Evolutionary conservation across 2,113 vertebrate species (phyloP), one percentile per base, ranked within the genome.

Genomic region (Zapornia atra): DNA sequence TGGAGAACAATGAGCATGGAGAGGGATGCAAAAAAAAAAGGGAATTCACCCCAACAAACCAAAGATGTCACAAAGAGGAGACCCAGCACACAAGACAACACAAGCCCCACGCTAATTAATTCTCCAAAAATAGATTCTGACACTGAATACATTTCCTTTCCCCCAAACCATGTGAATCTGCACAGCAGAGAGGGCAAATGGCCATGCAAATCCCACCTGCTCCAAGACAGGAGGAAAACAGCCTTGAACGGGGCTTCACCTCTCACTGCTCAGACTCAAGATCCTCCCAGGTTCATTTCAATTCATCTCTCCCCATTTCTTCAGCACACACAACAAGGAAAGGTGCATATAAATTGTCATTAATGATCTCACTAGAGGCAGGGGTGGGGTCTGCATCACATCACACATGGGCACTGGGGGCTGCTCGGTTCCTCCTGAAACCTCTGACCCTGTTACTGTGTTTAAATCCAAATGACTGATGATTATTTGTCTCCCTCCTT

Each of bases 211-310:
- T 66, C 70, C 82, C 46, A 29, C 2, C 2, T 16, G 6, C 56
- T 42, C 5, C 5, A 34, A 72, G 64, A 38, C 0, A 0, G 46
- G 18, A 71, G 28, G 54, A n/a, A 87, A 86, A 38, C 0, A 10
- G 17, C 56, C 56, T 20, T 0, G 0, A 36, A 28, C 0, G 0
- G n/a, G 28, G 70, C 29, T 71, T 72, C 12, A 1, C 21, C 53
- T 34, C 5, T 1, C 3, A 1, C 13, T 0, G 2, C 40, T 70
- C 8, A 0, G 7, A 4, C 40, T 21, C 1, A 0, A 59, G 44
- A 60, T 34, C 25, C 53, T 64, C 38, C 42, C 53, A 7, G 40
- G 34, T 50, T n/a, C 7, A 6, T 5, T 16, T 21, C 38, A 18
- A 54, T 82, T 75, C 8, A 4, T 63, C 88, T 72, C 20, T 59